phyloP scores from a whole-genome alignment of 2,888 invertebrate genomes.

The Drosophila meridionalis region DNA sequence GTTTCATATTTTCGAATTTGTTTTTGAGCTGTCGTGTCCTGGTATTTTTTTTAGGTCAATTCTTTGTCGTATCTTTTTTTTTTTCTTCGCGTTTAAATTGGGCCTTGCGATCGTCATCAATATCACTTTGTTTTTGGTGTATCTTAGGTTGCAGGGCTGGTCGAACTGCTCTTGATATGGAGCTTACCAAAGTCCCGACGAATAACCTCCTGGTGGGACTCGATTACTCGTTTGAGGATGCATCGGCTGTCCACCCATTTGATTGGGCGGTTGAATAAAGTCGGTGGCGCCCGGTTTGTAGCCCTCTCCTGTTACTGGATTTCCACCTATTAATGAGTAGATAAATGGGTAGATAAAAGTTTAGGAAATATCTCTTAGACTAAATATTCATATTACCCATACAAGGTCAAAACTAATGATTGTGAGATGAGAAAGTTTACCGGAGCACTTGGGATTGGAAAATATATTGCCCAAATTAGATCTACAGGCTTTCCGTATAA shows the following conservation, averaged over 20 bases:
- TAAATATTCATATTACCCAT: neutral
- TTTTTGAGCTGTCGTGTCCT: too few species aligned
- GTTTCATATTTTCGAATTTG: too few species aligned
- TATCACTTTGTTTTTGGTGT: neutral
- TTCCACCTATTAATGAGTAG: conserved; percentile 4
- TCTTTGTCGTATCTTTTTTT: too few species aligned
- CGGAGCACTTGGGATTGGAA: too few species aligned
- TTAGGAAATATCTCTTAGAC: neutral
- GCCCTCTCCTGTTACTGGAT: conserved; percentile 26
- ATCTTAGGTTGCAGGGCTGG: neutral
- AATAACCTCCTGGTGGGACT: conserved; percentile 20
- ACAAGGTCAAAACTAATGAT: neutral
- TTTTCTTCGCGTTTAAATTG: too few species aligned
- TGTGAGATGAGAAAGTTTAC: too few species aligned
- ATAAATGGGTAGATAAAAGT: neutral
- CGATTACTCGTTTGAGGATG: neutral
- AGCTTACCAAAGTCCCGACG: conserved; percentile 24
- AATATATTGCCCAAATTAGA: neutral
- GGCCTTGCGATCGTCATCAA: too few species aligned
- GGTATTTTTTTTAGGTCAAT: too few species aligned
- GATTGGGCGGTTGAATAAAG: conserved; percentile 2
- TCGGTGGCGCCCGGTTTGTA: conserved; percentile 18
- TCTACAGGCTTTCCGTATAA: neutral
- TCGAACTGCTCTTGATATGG: neutral
- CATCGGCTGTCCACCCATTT: conserved; percentile 1